Evolutionary conservation across 2,797 vertebrate species (phyloP).

Genomic region (Typhlichthys subterraneus): DNA sequence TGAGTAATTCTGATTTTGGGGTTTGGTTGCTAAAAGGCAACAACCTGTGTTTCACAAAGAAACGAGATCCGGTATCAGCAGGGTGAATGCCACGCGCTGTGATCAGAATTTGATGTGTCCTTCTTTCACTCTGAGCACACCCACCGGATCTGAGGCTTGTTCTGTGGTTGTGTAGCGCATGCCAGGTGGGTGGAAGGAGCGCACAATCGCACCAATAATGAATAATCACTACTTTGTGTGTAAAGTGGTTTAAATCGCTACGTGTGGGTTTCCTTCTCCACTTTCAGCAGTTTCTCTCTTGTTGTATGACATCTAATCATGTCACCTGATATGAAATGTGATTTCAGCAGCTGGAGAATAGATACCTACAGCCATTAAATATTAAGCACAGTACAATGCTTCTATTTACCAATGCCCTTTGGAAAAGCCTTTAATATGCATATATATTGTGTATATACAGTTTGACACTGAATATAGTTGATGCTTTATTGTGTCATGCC

Average conservation of each 20-base stretch:
- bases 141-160: conserved; percentile 60
- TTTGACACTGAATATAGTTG: too few species aligned
- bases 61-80: conserved; percentile 70
- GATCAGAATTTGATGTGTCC: conserved; percentile 70
- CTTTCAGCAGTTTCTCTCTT: conserved; percentile 72
- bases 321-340: conserved; percentile 48
- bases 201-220: conserved; percentile 46
- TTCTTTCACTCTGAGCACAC: conserved; percentile 63
- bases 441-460: too few species aligned
- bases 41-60: conserved; percentile 64
- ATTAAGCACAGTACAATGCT: too few species aligned
- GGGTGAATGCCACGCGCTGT: conserved; percentile 47
- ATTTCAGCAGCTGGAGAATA: conserved; percentile 44
- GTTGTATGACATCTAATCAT: conserved; percentile 46
- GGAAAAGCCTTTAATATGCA: too few species aligned
- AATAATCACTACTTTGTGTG: conserved; percentile 50
- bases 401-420: too few species aligned
- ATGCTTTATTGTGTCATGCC: too few species aligned
- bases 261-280: conserved; percentile 67
- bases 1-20: conserved; percentile 75
- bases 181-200: conserved; percentile 60
- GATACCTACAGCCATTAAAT: conserved; percentile 22
- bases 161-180: conserved; percentile 55
- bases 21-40: conserved; percentile 55
- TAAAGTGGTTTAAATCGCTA: conserved; percentile 68